A percentile compares a stretch with the other conserved stretches of the same genome.
Conservation (phyloP, 2,797 vertebrate species). For the Danio aesculapii region DNA sequence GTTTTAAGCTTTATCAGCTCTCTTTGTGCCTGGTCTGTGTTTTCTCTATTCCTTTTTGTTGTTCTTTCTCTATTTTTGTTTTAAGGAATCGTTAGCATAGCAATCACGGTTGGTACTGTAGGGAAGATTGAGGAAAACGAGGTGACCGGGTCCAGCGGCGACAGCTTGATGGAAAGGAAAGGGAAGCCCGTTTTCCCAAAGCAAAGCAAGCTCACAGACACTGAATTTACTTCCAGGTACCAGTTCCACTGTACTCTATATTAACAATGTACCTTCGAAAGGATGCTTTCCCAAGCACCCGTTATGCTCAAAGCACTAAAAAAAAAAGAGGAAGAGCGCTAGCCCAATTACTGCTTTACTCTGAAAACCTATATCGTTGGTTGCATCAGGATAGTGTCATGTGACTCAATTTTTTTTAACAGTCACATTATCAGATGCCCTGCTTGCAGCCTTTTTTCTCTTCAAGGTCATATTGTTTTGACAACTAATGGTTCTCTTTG, state of each 20-base stretch:
- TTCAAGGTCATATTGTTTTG: slow-evolving; percentile 6
- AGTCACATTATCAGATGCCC: neutral
- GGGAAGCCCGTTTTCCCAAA: slow-evolving; percentile 18
- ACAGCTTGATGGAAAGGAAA: slow-evolving; percentile 63
- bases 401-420: neutral
- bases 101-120: slow-evolving; percentile 71
- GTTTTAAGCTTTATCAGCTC: slow-evolving; percentile 78
- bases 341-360: slow-evolving; percentile 20
- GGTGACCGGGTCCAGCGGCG: slow-evolving; percentile 75
- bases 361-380: slow-evolving; percentile 9
- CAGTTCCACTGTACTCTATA: neutral
- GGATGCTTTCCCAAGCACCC: neutral
- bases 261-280: slow-evolving; percentile 2
- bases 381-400: slow-evolving; percentile 18
- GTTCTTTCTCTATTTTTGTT: slow-evolving; percentile 39
- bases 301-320: slow-evolving; percentile 25
- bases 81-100: slow-evolving; percentile 53
- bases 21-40: slow-evolving; percentile 71
- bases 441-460: neutral
- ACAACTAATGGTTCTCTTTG: slow-evolving; percentile 26
- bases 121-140: slow-evolving; percentile 54
- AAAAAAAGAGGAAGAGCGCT: neutral
- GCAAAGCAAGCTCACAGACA: slow-evolving; percentile 1
- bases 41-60: slow-evolving; percentile 66
- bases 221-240: slow-evolving; percentile 8